Percentiles rank a stretch among this genome's conserved stretches.
phyloP scores from a whole-genome alignment of 2,888 invertebrate species.

The Odontothrips loti region DNA sequence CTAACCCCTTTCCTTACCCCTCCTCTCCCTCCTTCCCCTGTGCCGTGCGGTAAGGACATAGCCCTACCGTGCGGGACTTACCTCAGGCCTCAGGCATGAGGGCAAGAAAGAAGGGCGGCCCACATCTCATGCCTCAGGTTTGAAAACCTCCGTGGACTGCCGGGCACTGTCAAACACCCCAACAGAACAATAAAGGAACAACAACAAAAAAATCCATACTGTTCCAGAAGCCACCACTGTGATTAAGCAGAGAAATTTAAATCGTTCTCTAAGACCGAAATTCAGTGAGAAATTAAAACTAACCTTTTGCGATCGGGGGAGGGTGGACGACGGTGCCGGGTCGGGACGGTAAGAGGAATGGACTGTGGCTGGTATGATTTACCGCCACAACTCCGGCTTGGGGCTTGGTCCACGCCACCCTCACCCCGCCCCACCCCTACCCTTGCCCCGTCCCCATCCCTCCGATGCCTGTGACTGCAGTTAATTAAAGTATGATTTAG shows the following conservation, averaged over 20 bases:
- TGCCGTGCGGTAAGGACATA: not conserved
- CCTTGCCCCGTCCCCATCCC: not conserved
- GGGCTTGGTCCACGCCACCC: not conserved
- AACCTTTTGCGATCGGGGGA: not conserved
- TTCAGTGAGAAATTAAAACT: too few relatives aligned
- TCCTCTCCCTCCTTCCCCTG: not conserved
- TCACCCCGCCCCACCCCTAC: not conserved
- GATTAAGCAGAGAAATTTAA: too few relatives aligned
- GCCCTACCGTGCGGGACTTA: not conserved
- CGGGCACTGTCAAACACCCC: not conserved
- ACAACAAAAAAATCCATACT: too few relatives aligned
- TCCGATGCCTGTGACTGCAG: slow-evolving; percentile 1
- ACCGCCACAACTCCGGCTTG: not conserved
- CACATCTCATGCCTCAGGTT: not conserved
- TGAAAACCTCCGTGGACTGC: not conserved
- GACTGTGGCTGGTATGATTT: not conserved
- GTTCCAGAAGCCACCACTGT: too few relatives aligned
- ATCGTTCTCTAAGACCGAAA: too few relatives aligned
- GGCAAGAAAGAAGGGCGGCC: not conserved
- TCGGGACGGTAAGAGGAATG: not conserved
- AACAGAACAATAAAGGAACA: not conserved
- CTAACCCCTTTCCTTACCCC: not conserved
- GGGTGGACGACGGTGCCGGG: not conserved
- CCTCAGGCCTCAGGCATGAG: not conserved
- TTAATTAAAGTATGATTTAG: slow-evolving; percentile 23